Evolutionary conservation across 2,113 vertebrate species (phyloP), one percentile per base, ranked within the genome.

Genomic region (Ceyx cyanopectus): DNA sequence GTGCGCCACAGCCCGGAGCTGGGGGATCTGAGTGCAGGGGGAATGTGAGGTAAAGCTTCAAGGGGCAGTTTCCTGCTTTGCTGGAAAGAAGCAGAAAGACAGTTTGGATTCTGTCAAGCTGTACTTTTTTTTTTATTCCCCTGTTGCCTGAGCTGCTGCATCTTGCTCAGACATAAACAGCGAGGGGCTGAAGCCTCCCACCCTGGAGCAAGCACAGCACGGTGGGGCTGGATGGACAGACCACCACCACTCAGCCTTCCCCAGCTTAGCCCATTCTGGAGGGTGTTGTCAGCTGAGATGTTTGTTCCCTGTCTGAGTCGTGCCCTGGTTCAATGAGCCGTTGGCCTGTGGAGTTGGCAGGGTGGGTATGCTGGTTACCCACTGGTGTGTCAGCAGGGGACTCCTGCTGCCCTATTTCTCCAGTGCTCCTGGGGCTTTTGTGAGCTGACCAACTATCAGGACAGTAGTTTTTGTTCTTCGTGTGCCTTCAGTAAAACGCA

Each of bases 201-300:
- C 70, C 93, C 73, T 32, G 29, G 17, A 92, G 84, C 95, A 56
- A 32, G 6, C 23, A 48, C 65, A 83, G 53, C 60, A 41, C 14
- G 51, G 76, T 68, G 90, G 74, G 86, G 87, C 94, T 76, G 73
- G 81, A 94, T 69, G 74, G 77, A 69, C 72, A 54, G 81, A 50
- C 6, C 14, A 16, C 81, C 78, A 29, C 85, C 46, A 27, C 81
- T 53, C 83, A 91, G 57, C 83, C 78, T 5, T 14, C 34, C 73
- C 92, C 63, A 10, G 51, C 89, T 89, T 82, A 96, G 88, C 81
- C 87, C 75, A 19, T 90, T 93, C 86, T 90, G 74, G 68, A 90
- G 23, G 29, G 12, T 85, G 48, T 34, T 85, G 54, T 74, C 82
- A 84, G 37, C 84, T 92, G 37, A 97, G 94, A 92, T 57, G 85